Base-by-base conservation (phyloP, 2,888 invertebrate genomes). In the Amphimallon solstitiale region DNA sequence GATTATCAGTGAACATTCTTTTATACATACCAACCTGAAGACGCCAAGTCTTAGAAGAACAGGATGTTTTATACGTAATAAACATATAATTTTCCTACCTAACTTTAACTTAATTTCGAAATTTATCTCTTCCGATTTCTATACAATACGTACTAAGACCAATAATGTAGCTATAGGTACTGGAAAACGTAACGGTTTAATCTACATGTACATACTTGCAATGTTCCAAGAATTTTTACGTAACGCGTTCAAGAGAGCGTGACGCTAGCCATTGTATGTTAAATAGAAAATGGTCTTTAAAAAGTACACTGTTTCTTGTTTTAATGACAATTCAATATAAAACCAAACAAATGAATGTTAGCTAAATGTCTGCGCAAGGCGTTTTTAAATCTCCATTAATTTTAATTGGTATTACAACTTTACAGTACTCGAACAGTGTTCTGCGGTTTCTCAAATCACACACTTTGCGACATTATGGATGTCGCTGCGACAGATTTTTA, bases 161-260 rank as follows among this genome's bases (percentile, higher is more conserved):
- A 46, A 21, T 46, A 10, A 46, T 46, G 15, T 19, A 46, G 4
- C 12, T 19, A 21, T 46, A 40, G 3, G 12, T 40, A 46, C 17
- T 19, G 15, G 46, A 45, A 17, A 45, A 45, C 14, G 21, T 45
- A 45, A 45, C 45, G 45, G 45, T 19, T 46, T 46, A 21, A 12
- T 46, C 14, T 35, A 35, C 21, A 29, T 15, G 52, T n/a, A n/a
- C n/a, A n/a, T 29, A 52, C 52, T 34, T 29, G 46, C 35, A 48
- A 45, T 49, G 54, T 63, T 63, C 63, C 46, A 43, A 63, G 63
- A 63, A 63, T 45, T 63, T 63, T 63, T 63, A 63, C 54, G 63
- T 63, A 63, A 63, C 63, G 46, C 35, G 48, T 15, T 14, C 54
- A 43, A 19, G 63, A 63, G 63, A 63, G 54, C 63, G 63, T 63